phyloP scores from a whole-genome alignment of 2,888 invertebrate genomes.

The Tricholauxania praeusta region DNA sequence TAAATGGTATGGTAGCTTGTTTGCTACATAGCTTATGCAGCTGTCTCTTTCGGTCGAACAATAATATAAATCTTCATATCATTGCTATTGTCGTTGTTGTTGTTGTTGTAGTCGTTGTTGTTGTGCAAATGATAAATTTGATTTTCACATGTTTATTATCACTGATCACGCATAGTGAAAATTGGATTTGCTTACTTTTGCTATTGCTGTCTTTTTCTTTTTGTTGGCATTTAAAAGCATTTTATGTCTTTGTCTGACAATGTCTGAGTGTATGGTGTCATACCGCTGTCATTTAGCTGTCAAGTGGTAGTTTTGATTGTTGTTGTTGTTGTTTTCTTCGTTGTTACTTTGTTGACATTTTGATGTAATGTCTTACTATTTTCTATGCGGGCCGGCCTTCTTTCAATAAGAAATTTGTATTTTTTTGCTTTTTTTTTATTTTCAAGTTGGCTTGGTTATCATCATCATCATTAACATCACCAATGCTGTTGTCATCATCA shows the following conservation, averaged over 20 bases:
- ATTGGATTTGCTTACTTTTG: not conserved
- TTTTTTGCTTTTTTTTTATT: not conserved
- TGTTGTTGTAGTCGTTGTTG: not conserved
- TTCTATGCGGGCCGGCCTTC: not conserved
- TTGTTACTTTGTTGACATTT: constrained; percentile 25
- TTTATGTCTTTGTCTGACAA: not conserved
- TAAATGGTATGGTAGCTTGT: not conserved
- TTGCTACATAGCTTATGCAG: not conserved
- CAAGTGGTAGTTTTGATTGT: constrained; percentile 6
- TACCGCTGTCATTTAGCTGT: constrained; percentile 16
- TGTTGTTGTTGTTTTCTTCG: not conserved
- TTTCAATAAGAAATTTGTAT: not conserved
- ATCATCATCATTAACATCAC: constrained; percentile 15
- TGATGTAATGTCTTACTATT: not conserved
- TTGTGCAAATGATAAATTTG: constrained; percentile 21
- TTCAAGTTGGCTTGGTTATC: constrained; percentile 1
- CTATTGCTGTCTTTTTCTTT: not conserved
- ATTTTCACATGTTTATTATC: constrained; percentile 32
- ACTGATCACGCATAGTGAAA: constrained; percentile 20
- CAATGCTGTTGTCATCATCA: not conserved
- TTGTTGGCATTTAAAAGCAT: not conserved
- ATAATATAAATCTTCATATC: not conserved
- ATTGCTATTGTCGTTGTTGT: constrained; percentile 2
- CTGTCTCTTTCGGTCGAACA: too few relatives aligned
- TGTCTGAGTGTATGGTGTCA: not conserved